Evolutionary conservation across 2,888 invertebrate species (phyloP).

Genomic region (Microplitis deprimator): DNA sequence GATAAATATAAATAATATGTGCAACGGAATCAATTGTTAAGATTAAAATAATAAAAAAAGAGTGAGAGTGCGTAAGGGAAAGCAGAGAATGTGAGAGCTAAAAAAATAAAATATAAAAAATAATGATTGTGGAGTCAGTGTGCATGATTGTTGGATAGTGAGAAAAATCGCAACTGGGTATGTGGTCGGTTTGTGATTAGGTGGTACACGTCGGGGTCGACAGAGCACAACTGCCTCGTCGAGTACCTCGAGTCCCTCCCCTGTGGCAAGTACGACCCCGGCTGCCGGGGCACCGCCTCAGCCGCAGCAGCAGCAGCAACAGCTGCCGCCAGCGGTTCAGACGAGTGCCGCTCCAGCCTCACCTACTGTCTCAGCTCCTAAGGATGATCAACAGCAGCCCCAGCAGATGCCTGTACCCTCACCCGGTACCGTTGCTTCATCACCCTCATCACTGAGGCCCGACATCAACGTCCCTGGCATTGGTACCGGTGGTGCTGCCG

Average conservation of each 20-base stretch:
- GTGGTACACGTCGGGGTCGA: slow-evolving; percentile 72
- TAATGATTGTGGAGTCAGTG: slow-evolving; percentile 35
- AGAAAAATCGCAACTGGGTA: slow-evolving; percentile 71
- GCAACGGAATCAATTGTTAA: slow-evolving; percentile 28
- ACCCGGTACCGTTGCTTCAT: slow-evolving; percentile 45
- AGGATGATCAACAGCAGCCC: slow-evolving; percentile 70
- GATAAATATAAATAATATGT: background rate
- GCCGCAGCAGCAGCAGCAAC: slow-evolving; percentile 60
- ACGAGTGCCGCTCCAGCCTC: slow-evolving; percentile 74
- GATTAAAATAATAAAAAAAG: slow-evolving; percentile 12
- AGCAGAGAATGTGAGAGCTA: slow-evolving; percentile 17
- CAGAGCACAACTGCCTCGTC: slow-evolving; percentile 67
- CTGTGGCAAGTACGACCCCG: slow-evolving; percentile 63
- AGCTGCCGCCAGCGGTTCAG: slow-evolving; percentile 65
- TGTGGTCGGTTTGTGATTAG: slow-evolving; percentile 71
- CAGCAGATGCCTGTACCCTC: slow-evolving; percentile 49
- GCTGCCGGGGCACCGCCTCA: slow-evolving; percentile 67
- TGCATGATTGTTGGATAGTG: slow-evolving; percentile 53
- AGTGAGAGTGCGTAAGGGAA: slow-evolving; percentile 18
- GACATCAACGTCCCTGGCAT: slow-evolving; percentile 38
- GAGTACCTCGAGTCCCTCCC: slow-evolving; percentile 67
- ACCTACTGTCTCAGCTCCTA: slow-evolving; percentile 74
- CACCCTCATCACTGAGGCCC: slow-evolving; percentile 45
- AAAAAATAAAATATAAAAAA: slow-evolving; percentile 7
- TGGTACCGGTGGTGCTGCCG: slow-evolving; percentile 40